A percentile compares a stretch with the other conserved stretches of the same genome.
These are phyloP conservation scores for Donacobius atricapilla DNA, from an alignment of 2,113 vertebrate genomes.

Conservation along the genomic window DNA sequence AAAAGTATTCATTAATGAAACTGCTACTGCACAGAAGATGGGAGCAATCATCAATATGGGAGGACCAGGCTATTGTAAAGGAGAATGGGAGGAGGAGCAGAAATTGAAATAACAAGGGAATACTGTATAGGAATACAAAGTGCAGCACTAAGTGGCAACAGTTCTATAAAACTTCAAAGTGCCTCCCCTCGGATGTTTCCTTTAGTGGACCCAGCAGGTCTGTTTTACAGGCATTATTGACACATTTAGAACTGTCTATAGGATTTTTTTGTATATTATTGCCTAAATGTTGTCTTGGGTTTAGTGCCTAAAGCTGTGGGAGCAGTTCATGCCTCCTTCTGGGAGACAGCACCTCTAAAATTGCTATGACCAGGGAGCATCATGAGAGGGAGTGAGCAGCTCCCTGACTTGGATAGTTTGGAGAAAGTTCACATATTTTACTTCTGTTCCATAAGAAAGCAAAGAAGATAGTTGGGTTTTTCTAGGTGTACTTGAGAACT, in stretches of 20 bases:
- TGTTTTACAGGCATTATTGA: background rate
- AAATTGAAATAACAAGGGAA: background rate
- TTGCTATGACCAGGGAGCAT: background rate
- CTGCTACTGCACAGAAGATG: background rate
- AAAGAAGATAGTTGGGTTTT: background rate
- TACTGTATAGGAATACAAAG: background rate
- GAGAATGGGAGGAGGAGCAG: background rate
- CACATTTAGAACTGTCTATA: background rate
- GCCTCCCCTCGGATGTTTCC: background rate
- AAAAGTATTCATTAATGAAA: background rate
- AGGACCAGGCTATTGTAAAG: background rate
- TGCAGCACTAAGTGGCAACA: accelerated
- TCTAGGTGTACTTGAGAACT: background rate
- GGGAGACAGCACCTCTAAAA: background rate
- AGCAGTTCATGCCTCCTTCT: background rate
- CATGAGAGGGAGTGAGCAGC: background rate
- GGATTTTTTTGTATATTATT: accelerated
- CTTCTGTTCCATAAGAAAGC: background rate
- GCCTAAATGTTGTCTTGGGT: background rate
- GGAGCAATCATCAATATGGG: background rate
- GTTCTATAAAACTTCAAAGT: background rate
- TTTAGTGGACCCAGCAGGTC: background rate
- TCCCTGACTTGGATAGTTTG: background rate
- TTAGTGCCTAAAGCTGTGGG: background rate
- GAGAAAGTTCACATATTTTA: background rate